phyloP scores from a whole-genome alignment of 2,113 vertebrate species.

The Notothenia coriiceps region DNA sequence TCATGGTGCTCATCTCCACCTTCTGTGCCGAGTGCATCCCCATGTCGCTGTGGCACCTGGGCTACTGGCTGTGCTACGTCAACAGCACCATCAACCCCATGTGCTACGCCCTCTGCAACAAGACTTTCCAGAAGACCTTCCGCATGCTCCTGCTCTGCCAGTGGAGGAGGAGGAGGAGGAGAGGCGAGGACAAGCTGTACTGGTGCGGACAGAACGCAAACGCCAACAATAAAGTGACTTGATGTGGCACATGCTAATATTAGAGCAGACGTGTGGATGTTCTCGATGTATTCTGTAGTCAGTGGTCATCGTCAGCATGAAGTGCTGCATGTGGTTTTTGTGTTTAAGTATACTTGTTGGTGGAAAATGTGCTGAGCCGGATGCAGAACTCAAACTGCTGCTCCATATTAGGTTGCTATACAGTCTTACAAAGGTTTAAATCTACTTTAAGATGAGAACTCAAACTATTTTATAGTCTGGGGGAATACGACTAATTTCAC shows the following conservation, averaged over 20 bases:
- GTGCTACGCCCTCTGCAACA: slow-evolving; percentile 99
- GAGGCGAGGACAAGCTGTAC: slow-evolving; percentile 89
- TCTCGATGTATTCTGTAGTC: slow-evolving; percentile 15
- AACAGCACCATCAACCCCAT: slow-evolving; percentile 99
- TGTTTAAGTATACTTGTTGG: slow-evolving; percentile 36
- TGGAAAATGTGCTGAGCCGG: slow-evolving; percentile 28
- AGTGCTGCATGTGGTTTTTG: slow-evolving; percentile 51
- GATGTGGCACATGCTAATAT: background rate
- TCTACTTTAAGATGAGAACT: background rate
- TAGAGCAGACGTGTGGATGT: slow-evolving; percentile 6
- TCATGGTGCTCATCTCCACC: slow-evolving; percentile 98
- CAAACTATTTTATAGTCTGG: too few species aligned
- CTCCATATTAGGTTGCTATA: background rate
- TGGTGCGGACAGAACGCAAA: slow-evolving; percentile 90
- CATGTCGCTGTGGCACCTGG: slow-evolving; percentile 94
- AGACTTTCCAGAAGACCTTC: slow-evolving; percentile 98
- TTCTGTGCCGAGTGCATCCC: slow-evolving; percentile 96
- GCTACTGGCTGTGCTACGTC: slow-evolving; percentile 98
- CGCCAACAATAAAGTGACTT: slow-evolving; percentile 76
- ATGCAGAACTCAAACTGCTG: slow-evolving; percentile 18
- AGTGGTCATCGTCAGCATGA: slow-evolving; percentile 46
- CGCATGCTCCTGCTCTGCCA: slow-evolving; percentile 95
- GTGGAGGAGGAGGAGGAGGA: slow-evolving; percentile 91
- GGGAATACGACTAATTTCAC: too few species aligned
- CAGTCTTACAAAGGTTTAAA: slow-evolving; percentile 5